Evolutionary conservation across 1,140 invertebrate species (phyloP).

Genomic region (Eurytemora carolleeae): DNA sequence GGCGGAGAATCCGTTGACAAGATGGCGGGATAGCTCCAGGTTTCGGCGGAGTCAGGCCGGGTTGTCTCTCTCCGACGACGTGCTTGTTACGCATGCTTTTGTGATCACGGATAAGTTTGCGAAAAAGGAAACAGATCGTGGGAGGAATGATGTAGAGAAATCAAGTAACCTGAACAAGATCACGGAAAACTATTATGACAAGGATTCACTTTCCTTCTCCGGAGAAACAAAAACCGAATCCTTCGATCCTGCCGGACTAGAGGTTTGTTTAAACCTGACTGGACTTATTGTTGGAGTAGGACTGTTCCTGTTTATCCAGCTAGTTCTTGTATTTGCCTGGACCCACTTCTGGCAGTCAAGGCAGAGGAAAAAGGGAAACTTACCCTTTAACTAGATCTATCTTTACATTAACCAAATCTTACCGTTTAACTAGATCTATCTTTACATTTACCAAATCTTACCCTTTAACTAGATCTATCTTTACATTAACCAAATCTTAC

Average conservation of each 20-base stretch:
- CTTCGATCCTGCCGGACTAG: not conserved
- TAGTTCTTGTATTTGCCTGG: conserved; percentile 23
- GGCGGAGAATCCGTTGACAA: conserved; percentile 9
- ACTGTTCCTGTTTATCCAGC: conserved; percentile 24
- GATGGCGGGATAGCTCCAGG: conserved; percentile 1
- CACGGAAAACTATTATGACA: not conserved
- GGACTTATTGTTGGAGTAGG: conserved; percentile 22
- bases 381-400: no score
- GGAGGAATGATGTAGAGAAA: not conserved
- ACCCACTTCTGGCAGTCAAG: conserved; percentile 22
- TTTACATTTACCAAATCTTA: no score
- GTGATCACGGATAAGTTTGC: conserved; percentile 29
- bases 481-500: no score
- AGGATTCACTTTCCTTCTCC: not conserved
- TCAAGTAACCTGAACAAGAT: not conserved
- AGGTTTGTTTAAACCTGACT: conserved; percentile 22
- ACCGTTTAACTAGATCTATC: no score
- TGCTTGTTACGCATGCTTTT: conserved; percentile 29
- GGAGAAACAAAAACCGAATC: not conserved
- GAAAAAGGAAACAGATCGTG: conserved; percentile 20
- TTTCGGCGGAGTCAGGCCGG: not conserved
- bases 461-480: no score
- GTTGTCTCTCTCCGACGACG: conserved; percentile 21
- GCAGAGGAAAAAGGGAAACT: conserved; percentile 5
- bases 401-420: no score